Base-by-base conservation (phyloP, 2,113 vertebrate species). In the Anguilla rostrata region DNA sequence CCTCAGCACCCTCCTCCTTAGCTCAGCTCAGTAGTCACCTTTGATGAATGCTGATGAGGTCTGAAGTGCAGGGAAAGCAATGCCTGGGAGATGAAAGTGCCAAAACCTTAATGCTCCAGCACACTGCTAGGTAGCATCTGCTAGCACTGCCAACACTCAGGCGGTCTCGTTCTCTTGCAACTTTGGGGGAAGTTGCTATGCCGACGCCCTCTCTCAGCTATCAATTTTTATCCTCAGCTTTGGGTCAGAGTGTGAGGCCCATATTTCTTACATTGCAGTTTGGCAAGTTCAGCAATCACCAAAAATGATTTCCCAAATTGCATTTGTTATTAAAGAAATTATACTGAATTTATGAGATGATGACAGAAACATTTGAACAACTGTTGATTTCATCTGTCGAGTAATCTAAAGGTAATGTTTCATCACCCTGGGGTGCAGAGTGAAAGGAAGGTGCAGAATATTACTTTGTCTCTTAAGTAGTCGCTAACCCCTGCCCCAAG, bases 51-150 rank as follows among this genome's bases (percentile, higher is more conserved):
- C n/a, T 34, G 49, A 46, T 84, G 43, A 29, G 66, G 29, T 39
- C 49, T 84, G 84, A 80, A 80, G 34, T 78, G 49, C 49, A 71
- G 84, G 75, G 53, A 75, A 79, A 39, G 46, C 39, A 6, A 80
- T 80, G 60, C 78, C 43, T 85, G 49, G 29, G 49, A 85, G 34
- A 40, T 80, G 78, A 85, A 84, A 84, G 84, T 34, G 41, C 18
- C n/a, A 66, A 66, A 79, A 56, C 16, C 9, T 2, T 63, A 16
- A 18, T 18, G 34, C 80, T 60, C 20, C 39, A 22, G 34, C 49
- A 6, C 34, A 26, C 11, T 5, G 34, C 78, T 20, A 60, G 40
- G 84, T 60, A 81, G 9, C 53, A 78, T 9, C 39, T 9, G 22
- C 22, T 53, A 53, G 7, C 49, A 53, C 12, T 53, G 12, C 49